phyloP scores from a whole-genome alignment of 2,888 invertebrate species.

The Dasysyrphus tricinctus region DNA sequence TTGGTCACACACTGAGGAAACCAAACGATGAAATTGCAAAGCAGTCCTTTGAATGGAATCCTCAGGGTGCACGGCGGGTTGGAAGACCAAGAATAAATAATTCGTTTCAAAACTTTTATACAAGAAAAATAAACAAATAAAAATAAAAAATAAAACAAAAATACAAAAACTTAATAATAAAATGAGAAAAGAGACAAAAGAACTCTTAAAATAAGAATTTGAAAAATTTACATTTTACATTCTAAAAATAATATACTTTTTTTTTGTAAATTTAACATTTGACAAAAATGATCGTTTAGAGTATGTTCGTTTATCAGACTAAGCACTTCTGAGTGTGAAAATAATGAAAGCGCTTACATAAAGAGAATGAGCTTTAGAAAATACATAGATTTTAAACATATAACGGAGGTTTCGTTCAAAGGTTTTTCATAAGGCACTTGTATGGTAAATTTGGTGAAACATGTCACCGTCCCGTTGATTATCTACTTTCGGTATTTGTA shows the following conservation, averaged over 20 bases:
- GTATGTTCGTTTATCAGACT: constrained; percentile 23
- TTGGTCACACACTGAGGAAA: too few relatives aligned
- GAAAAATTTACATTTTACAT: constrained; percentile 17
- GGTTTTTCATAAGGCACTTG: constrained; percentile 78
- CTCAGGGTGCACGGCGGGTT: too few relatives aligned
- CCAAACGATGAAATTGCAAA: too few relatives aligned
- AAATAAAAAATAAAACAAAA: constrained; percentile 21
- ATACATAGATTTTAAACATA: constrained; percentile 20
- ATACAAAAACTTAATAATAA: constrained; percentile 55
- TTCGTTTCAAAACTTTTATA: constrained; percentile 57
- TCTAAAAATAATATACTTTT: constrained; percentile 2
- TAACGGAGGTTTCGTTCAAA: constrained; percentile 49
- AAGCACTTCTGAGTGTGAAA: constrained; percentile 45
- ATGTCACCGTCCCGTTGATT: constrained; percentile 45
- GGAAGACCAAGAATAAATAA: too few relatives aligned
- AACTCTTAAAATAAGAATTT: constrained; percentile 50
- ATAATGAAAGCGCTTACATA: constrained; percentile 14
- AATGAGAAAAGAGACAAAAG: constrained; percentile 10
- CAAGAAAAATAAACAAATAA: constrained; percentile 34
- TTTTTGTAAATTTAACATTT: constrained; percentile 25
- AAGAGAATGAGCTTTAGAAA: constrained; percentile 8
- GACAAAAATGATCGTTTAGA: constrained; percentile 20
- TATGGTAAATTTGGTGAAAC: constrained; percentile 49
- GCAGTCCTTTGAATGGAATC: too few relatives aligned
- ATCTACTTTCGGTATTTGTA: constrained; percentile 87